Evolutionary conservation across 1,140 invertebrate genomes (phyloP), one percentile per base, ranked within the genome.

Genomic region (Tribolium castaneum): DNA sequence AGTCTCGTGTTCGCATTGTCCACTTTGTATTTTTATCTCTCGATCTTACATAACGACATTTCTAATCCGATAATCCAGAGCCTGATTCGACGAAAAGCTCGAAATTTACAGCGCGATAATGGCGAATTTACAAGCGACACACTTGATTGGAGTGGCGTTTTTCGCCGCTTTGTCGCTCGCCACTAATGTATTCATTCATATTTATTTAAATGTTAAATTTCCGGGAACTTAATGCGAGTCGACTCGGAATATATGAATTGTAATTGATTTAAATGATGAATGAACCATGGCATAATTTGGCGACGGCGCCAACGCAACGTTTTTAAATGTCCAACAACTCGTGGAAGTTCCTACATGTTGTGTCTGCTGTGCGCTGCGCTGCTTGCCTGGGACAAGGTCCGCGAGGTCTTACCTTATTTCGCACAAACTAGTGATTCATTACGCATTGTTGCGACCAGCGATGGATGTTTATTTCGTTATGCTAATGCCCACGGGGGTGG

Each of bases 231-330:
- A 72, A 66, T 50, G 66, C 75, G 49, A 70, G 30, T 30, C 70
- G 56, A 52, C 19, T 19, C 22, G 51, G 76, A 80, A 80, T 78
- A 80, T 13, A 80, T 80, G 79, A 80, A 80, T 80, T 75, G 59
- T 80, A 78, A 80, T 78, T 72, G 76, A 72, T 71, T 77, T 52
- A 66, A 76, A 78, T 80, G 76, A 80, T 80, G 79, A 80, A 80
- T 80, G 79, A 72, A 80, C 39, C 78, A 45, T 80, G 73, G 70
- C 75, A 80, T 70, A 80, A 80, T 80, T 80, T 77, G 78, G 78
- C 74, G 78, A 80, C 78, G 78, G 66, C 78, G 74, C 78, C 78
- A 74, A 79, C 74, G 74, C 74, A 35, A 52, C 6, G 25, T 22
- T 73, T 73, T 25, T 66, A 22, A 66, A 66, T 66, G 59, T 66